Base-by-base conservation (phyloP, 2,888 invertebrate genomes). In the Elmis aenea region DNA sequence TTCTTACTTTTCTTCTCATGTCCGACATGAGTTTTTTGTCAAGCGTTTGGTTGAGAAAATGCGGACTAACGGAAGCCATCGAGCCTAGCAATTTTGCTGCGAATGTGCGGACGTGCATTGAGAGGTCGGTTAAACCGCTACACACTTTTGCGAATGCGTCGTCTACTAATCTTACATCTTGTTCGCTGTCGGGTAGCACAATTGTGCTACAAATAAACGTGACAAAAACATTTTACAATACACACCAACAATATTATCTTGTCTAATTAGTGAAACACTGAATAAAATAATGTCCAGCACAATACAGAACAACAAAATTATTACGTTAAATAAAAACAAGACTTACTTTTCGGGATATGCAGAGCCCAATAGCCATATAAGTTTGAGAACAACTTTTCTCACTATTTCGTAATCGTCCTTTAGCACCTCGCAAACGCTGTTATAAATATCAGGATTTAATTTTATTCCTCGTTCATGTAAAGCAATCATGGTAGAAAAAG, bases 1-100 rank as follows among this genome's bases (percentile, higher is more conserved):
- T 16, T 23, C 5, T 28, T 66, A 88, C 87, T 74, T 67, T 68
- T 40, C 66, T 54, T 40, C 87, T 81, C 83, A 94, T 85, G 59
- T 93, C 89, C 30, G 91, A 90, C 92, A 95, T 94, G 13, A 95
- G 77, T 61, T 97, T 97, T 67, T 99, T 99, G 62, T 99, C 97
- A 18, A 99, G 70, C 0, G 97, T 97, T 70, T 99, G 97, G 59
- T 92, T 83, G 33, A 99, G 73, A 68, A 94, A 95, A 41, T 85
- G 79, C 26, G 85, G 80, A 34, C 93, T 88, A 3, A 99, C 96
- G 31, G 77, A 77, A 27, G 82, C 81, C 75, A 97, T 88, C 8
- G 82, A 76, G 1, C 97, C 97, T 35, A 95, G 74, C 33, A 93
- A 71, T 20, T 84, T 79, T 48, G 90, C 90, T 0, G 94, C 90